A percentile compares a stretch with the other conserved stretches of the same genome.
Conservation (phyloP, 2,113 vertebrate species). For the Cyprinodon variegatus region DNA sequence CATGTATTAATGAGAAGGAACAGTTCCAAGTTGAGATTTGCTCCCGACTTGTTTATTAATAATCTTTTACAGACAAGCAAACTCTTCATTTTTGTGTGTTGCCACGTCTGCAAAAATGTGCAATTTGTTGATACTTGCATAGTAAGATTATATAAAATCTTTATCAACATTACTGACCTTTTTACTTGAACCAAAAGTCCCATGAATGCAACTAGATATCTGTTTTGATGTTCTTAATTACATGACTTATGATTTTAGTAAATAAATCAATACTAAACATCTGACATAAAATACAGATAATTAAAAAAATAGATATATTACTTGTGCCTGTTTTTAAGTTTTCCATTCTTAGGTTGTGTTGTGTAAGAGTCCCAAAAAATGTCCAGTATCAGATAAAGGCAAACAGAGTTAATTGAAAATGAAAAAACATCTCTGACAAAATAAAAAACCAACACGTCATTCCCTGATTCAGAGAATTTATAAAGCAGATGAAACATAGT, state of each 20-base stretch:
- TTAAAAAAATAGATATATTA: background rate
- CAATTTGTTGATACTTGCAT: slow-evolving; percentile 6
- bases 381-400: too few relatives aligned
- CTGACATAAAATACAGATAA: background rate
- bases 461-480: too few relatives aligned
- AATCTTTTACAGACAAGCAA: slow-evolving; percentile 55
- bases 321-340: background rate
- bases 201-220: slow-evolving; percentile 16
- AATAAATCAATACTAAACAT: slow-evolving; percentile 50
- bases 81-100: slow-evolving; percentile 51
- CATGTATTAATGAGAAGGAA: slow-evolving; percentile 66
- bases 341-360: background rate
- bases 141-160: background rate
- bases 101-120: slow-evolving; percentile 26
- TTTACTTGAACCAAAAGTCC: slow-evolving; percentile 21
- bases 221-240: slow-evolving; percentile 34
- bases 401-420: background rate
- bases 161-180: slow-evolving; percentile 4
- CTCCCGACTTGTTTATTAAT: slow-evolving; percentile 48
- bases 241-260: slow-evolving; percentile 42
- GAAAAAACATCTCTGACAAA: background rate
- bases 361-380: background rate
- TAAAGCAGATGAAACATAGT: too few relatives aligned
- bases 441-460: background rate
- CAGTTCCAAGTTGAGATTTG: slow-evolving; percentile 61